A percentile compares a stretch with the other conserved stretches of the same genome.
Conservation (phyloP, 2,113 vertebrate genomes). For the Laterallus jamaicensis region DNA sequence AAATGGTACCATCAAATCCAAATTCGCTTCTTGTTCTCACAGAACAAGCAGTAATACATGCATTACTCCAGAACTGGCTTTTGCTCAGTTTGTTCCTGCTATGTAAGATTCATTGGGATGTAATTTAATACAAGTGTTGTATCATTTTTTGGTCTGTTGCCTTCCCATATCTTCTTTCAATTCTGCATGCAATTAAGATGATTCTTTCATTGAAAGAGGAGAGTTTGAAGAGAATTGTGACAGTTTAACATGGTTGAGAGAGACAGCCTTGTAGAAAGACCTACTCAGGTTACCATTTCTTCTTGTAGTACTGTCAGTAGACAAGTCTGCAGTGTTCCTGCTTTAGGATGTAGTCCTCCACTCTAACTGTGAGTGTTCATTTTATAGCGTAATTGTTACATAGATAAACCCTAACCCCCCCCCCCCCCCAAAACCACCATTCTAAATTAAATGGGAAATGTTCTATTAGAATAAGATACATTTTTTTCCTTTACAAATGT, state of each 20-base stretch:
- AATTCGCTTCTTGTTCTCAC: neutral
- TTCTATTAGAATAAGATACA: neutral
- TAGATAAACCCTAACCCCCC: neutral
- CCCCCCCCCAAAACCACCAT: neutral
- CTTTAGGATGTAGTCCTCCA: neutral
- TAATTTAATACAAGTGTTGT: neutral
- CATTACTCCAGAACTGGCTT: neutral
- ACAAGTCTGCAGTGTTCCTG: neutral
- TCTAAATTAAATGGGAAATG: neutral
- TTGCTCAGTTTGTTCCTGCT: neutral
- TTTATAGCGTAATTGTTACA: neutral
- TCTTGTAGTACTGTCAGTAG: neutral
- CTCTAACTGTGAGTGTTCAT: neutral
- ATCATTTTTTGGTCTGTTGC: neutral
- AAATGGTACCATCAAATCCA: neutral
- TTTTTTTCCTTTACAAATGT: neutral
- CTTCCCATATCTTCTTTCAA: neutral
- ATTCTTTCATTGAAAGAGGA: neutral
- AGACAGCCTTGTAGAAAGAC: neutral
- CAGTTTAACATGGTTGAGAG: neutral
- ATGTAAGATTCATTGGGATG: neutral
- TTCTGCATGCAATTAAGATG: neutral
- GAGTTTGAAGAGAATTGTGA: neutral
- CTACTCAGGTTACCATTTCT: neutral
- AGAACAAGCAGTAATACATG: neutral